Evolutionary conservation across 2,888 invertebrate genomes (phyloP).

Genomic region (Pediacus dermestoides): DNA sequence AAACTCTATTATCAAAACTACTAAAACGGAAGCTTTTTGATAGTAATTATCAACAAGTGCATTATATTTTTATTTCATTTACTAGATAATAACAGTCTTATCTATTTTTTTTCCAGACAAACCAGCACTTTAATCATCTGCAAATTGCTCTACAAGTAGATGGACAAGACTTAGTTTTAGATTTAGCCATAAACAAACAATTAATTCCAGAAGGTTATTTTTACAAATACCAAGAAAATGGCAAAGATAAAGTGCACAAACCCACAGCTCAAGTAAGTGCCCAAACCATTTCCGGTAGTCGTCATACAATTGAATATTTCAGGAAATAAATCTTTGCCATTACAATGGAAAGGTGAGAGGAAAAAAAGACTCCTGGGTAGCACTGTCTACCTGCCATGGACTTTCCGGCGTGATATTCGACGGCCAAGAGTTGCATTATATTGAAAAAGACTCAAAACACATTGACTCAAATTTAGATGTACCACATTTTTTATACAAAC

Average conservation of each 20-base stretch:
- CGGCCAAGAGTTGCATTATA: slow-evolving; percentile 70
- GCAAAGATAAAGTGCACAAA: slow-evolving; percentile 55
- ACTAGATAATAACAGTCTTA: neutral
- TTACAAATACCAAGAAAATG: slow-evolving; percentile 57
- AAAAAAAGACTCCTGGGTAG: slow-evolving; percentile 71
- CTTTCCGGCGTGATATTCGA: slow-evolving; percentile 76
- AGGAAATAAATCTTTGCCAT: slow-evolving; percentile 73
- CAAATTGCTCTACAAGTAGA: slow-evolving; percentile 65
- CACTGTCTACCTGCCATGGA: slow-evolving; percentile 75
- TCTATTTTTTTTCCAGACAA: slow-evolving; percentile 47
- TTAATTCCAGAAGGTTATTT: slow-evolving; percentile 68
- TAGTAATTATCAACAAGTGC: no score
- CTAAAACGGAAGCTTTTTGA: no score
- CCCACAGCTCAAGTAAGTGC: slow-evolving; percentile 55
- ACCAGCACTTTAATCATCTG: slow-evolving; percentile 54
- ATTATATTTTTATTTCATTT: slow-evolving; percentile 1
- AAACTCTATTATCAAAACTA: no score
- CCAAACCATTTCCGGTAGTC: slow-evolving; percentile 8
- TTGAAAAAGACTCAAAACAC: slow-evolving; percentile 52
- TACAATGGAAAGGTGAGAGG: slow-evolving; percentile 73
- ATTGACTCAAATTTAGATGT: slow-evolving; percentile 17
- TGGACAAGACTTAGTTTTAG: slow-evolving; percentile 60
- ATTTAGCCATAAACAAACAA: slow-evolving; percentile 67
- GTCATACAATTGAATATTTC: slow-evolving; percentile 24
- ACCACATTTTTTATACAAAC: slow-evolving; percentile 64